Percentiles rank a stretch among this genome's conserved stretches.
These are phyloP conservation scores for Siniperca scherzeri DNA, from an alignment of 2,797 vertebrate species.

Conservation along the genomic window DNA sequence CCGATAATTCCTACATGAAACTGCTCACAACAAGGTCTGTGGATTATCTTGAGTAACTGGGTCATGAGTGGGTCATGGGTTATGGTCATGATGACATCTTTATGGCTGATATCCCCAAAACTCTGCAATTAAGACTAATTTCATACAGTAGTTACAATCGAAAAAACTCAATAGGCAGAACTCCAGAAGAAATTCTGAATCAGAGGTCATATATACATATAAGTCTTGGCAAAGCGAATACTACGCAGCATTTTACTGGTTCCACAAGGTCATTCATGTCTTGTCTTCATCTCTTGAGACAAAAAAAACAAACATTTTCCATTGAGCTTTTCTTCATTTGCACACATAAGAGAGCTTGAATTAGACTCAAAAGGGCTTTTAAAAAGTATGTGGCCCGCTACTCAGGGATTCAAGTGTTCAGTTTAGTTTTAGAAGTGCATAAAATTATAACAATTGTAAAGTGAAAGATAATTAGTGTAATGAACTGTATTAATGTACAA, in stretches of 20 bases:
- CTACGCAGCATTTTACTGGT: neutral
- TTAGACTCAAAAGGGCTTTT: neutral
- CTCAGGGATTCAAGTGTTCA: slow-evolving; percentile 5
- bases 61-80: too few relatives aligned
- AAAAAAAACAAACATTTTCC: neutral
- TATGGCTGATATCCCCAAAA: too few relatives aligned
- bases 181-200: neutral
- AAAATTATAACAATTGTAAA: neutral
- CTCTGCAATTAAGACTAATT: neutral
- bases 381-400: neutral
- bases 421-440: neutral
- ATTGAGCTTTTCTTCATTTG: neutral
- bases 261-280: neutral
- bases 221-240: neutral
- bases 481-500: neutral
- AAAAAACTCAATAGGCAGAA: neutral
- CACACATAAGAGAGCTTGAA: neutral
- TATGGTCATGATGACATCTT: too few relatives aligned
- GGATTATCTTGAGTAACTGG: too few relatives aligned
- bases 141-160: neutral
- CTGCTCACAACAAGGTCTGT: too few relatives aligned
- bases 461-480: neutral
- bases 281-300: too few relatives aligned
- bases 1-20: too few relatives aligned
- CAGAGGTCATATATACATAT: neutral